Base-by-base conservation (phyloP, 2,888 invertebrate species). In the Xestia xanthographa region DNA sequence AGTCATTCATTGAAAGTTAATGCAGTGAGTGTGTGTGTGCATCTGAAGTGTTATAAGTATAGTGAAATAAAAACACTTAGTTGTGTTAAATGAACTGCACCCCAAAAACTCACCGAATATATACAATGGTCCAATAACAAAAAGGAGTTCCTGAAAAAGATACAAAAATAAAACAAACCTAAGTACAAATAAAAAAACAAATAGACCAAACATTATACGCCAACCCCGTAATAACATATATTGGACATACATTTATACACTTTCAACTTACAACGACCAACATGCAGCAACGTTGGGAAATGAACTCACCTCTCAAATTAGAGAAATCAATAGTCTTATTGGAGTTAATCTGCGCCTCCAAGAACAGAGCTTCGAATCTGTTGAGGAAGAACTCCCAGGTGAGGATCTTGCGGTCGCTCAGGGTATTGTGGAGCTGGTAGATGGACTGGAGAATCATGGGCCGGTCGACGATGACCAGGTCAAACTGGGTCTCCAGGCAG, bases 331-430 rank as follows among this genome's bases (percentile, higher is more conserved):
- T 98, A 34, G 97, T 97, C 94, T 98, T 98, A 91, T 98, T 98
- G 84, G 98, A 96, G 92, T 98, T 98, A 56, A 99, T 98, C 96
- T 99, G 99, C 0, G 99, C 99, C 95, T 99, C 99, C 48, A 99
- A 96, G 90, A 99, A 99, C 8, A 99, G 95, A 0, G 99, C 98
- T 92, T 99, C 99, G 93, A 99, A 99, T 22, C 96, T 89, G 93
- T 99, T 99, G 41, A 99, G 97, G 94, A 99, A 99, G 97, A 99
- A 99, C 84, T 99, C 99, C 99, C 99, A 99, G 0, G 98, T 98
- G 26, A 99, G 97, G 78, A 99, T 98, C 89, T 98, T 98, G 66
- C 99, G 97, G 93, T 99, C 99, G 87, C 98, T 98, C 48, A 99
- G 97, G 4, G 99, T 98, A 93, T 99, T 99, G 92, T 99, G 99